These are phyloP conservation scores for Athalia circularis DNA, from an alignment of 2,888 invertebrate genomes.

Conservation along the genomic window DNA sequence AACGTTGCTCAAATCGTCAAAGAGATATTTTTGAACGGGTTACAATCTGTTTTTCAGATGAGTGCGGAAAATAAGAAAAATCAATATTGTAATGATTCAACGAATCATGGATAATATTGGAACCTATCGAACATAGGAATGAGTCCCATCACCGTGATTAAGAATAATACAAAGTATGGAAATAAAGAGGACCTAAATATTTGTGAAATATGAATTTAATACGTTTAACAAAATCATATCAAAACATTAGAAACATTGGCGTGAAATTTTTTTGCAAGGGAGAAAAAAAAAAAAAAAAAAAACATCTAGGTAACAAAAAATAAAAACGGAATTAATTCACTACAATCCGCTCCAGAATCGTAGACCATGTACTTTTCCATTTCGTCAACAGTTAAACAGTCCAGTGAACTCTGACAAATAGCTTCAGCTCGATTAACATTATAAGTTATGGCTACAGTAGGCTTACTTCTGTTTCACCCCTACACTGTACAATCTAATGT, in stretches of 20 bases:
- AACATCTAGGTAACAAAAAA: conserved; percentile 59
- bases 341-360: conserved; percentile 69
- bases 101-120: background rate
- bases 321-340: conserved; percentile 66
- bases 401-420: conserved; percentile 53
- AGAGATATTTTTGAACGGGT: conserved; percentile 12
- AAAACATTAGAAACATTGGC: conserved; percentile 64
- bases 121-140: conserved; percentile 33
- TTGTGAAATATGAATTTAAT: conserved; percentile 70
- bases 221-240: conserved; percentile 70
- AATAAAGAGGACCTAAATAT: conserved; percentile 49
- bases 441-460: conserved; percentile 61
- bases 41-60: conserved; percentile 16
- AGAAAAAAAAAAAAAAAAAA: conserved; percentile 58
- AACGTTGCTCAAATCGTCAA: conserved; percentile 17
- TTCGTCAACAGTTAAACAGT: conserved; percentile 70
- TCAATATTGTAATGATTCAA: background rate
- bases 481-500: conserved; percentile 63
- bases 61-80: conserved; percentile 18
- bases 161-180: conserved; percentile 42
- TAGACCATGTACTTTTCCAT: conserved; percentile 69
- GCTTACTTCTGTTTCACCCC: conserved; percentile 53
- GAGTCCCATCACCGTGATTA: conserved; percentile 30
- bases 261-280: conserved; percentile 54
- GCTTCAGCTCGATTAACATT: conserved; percentile 48